Percentiles rank a stretch among this genome's conserved stretches.
These are phyloP conservation scores for Ascaphus truei DNA, from an alignment of 2,113 vertebrate species.

Conservation along the genomic window DNA sequence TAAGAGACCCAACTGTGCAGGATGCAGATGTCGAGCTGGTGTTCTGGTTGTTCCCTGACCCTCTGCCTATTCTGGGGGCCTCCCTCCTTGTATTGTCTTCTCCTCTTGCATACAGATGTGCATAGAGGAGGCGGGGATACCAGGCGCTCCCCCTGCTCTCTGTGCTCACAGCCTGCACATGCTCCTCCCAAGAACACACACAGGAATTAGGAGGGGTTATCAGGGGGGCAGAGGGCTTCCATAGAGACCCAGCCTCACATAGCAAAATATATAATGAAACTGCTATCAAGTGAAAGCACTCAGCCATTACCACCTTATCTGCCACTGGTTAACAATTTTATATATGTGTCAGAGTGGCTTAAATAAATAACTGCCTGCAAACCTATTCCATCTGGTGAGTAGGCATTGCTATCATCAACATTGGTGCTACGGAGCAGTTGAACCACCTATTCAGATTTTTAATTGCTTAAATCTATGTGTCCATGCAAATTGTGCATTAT, in stretches of 20 bases:
- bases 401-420: too few species aligned
- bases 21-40: not conserved
- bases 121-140: constrained; percentile 19
- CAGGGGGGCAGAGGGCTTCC: not conserved
- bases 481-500: too few species aligned
- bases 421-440: too few species aligned
- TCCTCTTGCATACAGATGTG: constrained; percentile 25
- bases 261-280: not conserved
- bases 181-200: constrained; percentile 34
- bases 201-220: constrained; percentile 14
- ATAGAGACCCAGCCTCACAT: not conserved
- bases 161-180: not conserved
- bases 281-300: not conserved
- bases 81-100: constrained; percentile 13
- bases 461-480: too few species aligned
- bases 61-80: not conserved
- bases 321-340: too few species aligned
- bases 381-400: too few species aligned
- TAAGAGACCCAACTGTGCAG: constrained; percentile 6
- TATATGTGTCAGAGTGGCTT: too few species aligned
- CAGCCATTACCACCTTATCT: not conserved
- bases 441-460: too few species aligned
- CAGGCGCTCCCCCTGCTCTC: too few species aligned
- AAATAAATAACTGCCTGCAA: too few species aligned
- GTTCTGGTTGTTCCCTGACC: not conserved